Evolutionary conservation across 2,113 vertebrate species (phyloP), one percentile per base, ranked within the genome.

Genomic region (Sitta europaea): DNA sequence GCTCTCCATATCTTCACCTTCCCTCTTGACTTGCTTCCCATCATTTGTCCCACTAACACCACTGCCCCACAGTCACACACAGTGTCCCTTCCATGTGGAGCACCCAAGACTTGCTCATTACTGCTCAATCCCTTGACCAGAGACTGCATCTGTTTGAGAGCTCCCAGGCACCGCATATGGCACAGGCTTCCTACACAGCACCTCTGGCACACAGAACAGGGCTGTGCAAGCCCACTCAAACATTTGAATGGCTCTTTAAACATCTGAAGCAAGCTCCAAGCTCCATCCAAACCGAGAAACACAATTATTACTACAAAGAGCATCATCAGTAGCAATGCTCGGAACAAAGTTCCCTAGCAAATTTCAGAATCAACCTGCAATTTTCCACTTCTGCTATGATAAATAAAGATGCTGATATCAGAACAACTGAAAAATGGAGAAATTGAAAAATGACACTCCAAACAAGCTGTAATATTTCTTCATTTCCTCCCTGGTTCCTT

Each of bases 41-140:
- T n/a, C 15, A 29, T 40, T 54, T 73, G 33, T n/a, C n/a, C 50
- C n/a, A 59, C 6, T 22, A 14, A 76, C 2, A 40, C 6, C 24
- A 51, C 21, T 25, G 35, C 36, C 74, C 31, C 12, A 28, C 3
- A 55, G 48, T 62, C 40, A 40, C 3, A 6, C 28, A 36, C 20
- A 25, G 43, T 1, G 2, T 3, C 36, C 31, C 29, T 51, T 21
- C 2, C 2, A 73, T 0, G 0, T 8, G 31, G 35, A 10, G 38
- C 2, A 2, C 24, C 14, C 17, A 31, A 35, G 38, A 18, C 21
- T 33, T 58, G 50, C 24, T 29, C 43, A 51, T 20, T 15, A 14
- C 61, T 59, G 45, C 35, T 75, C 54, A 28, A 21, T 19, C n/a
- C 15, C 77, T 51, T 43, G 12, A 25, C 8, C 9, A 40, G 35